Evolutionary conservation across 1,140 invertebrate genomes (phyloP), one percentile per base, ranked within the genome.

Genomic region (Caenorhabditis inopinata): DNA sequence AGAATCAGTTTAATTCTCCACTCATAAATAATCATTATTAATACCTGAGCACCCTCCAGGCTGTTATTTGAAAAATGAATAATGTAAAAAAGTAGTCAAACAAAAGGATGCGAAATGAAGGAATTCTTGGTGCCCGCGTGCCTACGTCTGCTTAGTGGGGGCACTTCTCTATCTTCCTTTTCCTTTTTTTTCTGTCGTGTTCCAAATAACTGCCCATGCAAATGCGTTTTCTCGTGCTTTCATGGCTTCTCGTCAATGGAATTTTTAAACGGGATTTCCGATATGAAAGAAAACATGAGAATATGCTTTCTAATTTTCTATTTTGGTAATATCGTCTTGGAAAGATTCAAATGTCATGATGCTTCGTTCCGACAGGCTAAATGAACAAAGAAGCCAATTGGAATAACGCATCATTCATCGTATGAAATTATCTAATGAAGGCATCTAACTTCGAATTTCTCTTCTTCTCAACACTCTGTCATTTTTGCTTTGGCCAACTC

Each of bases 201-300:
- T 68, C 58, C 32, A n/a, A 58, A 68, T 68, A 68, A 68, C 58
- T 68, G 32, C 29, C 32, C 58, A 68, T 68, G 58, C 58, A 68
- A 68, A 68, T 32, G 38, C 38, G 58, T 68, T 68, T 68, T 68
- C 58, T 68, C 29, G 38, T 29, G 38, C 58, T 29, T 42, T 12
- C 21, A 68, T 21, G 27, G 32, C 32, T 68, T 68, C 38, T 68
- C 27, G n/a, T 38, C 18, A 68, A 29, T n/a, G 58, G 58, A 68
- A 21, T 68, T 68, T 18, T 68, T 23, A 38, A 29, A 23, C 35
- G n/a, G n/a, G n/a, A n/a, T n/a, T n/a, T n/a, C n/a, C 1, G 53
- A n/a, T 68, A 29, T 42, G 32, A 68, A 38, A 68, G 16, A 1
- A 9, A 18, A 38, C 6, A 5, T 5, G 25, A 68, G 27, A 18